Conservation (phyloP, 2,113 vertebrate species). For the Cichladusa arquata region DNA sequence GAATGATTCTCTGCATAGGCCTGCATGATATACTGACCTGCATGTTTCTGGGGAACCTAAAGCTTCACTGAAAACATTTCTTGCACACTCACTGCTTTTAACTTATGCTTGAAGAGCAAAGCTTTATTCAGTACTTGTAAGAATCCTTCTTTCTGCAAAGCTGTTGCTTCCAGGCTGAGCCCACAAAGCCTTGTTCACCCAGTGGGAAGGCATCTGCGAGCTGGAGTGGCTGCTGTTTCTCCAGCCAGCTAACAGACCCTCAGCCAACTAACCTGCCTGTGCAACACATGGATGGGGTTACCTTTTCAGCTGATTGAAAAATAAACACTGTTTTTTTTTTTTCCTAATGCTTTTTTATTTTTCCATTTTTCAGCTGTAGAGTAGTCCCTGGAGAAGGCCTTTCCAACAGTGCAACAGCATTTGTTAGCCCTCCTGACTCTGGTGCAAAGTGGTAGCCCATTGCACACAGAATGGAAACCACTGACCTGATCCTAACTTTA, state of each 20-base stretch:
- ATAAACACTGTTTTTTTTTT: slow-evolving; percentile 15
- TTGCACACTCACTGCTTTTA: slow-evolving; percentile 12
- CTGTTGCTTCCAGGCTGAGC: slow-evolving; percentile 8
- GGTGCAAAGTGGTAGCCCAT: slow-evolving; percentile 64
- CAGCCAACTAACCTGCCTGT: slow-evolving; percentile 62
- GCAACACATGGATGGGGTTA: neutral
- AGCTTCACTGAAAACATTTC: slow-evolving; percentile 50
- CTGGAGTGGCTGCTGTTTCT: neutral
- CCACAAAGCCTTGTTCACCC: neutral
- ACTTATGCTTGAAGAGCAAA: slow-evolving; percentile 45
- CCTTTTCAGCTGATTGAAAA: slow-evolving; percentile 26
- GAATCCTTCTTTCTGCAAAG: slow-evolving; percentile 75
- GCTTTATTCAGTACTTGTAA: slow-evolving; percentile 75
- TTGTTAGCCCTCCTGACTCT: slow-evolving; percentile 65
- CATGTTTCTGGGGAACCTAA: slow-evolving; percentile 64
- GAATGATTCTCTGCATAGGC: slow-evolving; percentile 44
- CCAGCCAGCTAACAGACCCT: slow-evolving; percentile 60
- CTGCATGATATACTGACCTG: slow-evolving; percentile 74
- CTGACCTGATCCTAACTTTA: slow-evolving; percentile 54
- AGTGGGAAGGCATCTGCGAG: neutral
- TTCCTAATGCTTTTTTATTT: slow-evolving; percentile 78
- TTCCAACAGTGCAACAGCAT: slow-evolving; percentile 76
- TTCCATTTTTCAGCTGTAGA: slow-evolving; percentile 90
- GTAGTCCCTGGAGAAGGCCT: slow-evolving; percentile 81
- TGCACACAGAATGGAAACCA: slow-evolving; percentile 79